Conservation (phyloP, 2,888 invertebrate genomes). For the Thecocarcelia acutangulata region DNA sequence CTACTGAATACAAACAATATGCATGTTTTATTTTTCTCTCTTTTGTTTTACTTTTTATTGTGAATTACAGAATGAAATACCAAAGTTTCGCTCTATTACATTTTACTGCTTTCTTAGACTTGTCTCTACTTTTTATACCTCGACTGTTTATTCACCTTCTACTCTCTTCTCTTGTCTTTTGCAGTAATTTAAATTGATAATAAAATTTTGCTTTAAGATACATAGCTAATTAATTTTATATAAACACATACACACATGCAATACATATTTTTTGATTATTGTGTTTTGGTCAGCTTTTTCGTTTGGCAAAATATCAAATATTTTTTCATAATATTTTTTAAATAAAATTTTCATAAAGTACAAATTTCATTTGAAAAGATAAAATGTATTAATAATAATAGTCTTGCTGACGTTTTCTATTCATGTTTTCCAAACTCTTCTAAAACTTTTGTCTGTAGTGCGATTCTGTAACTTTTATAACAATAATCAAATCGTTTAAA, state of each 20-base stretch:
- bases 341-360: slow-evolving; percentile 41
- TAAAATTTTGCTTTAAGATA: background rate
- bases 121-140: no score
- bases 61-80: no score
- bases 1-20: no score
- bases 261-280: slow-evolving; percentile 16
- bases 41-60: no score
- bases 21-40: no score
- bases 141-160: background rate
- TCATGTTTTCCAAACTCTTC: no score
- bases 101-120: no score
- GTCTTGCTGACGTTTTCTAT: slow-evolving; percentile 42
- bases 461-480: no score
- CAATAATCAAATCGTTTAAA: no score
- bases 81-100: no score
- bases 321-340: slow-evolving; percentile 8
- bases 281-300: slow-evolving; percentile 21
- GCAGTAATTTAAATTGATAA: slow-evolving; percentile 44
- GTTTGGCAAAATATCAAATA: slow-evolving; percentile 55
- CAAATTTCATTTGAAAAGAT: slow-evolving; percentile 16
- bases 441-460: no score
- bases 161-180: slow-evolving; percentile 22
- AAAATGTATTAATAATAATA: background rate
- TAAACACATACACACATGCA: background rate
- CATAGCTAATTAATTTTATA: no score